A percentile compares a stretch with the other conserved stretches of the same genome.
These are phyloP conservation scores for Cinara cedri DNA, from an alignment of 2,888 invertebrate species.

Conservation along the genomic window DNA sequence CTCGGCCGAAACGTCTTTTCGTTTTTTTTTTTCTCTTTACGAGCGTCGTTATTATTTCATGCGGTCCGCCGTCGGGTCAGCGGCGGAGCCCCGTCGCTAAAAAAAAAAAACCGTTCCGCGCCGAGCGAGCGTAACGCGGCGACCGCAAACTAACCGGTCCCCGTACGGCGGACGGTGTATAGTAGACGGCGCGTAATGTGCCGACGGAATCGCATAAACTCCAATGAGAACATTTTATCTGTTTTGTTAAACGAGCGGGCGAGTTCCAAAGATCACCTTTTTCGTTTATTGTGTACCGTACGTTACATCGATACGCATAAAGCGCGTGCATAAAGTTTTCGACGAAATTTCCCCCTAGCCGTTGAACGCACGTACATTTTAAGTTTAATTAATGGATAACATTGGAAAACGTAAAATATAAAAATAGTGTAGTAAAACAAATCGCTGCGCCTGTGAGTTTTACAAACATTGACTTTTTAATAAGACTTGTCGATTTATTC, in stretches of 20 bases:
- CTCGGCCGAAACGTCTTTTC: too few species aligned
- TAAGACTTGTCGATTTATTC: constrained; percentile 94
- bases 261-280: constrained; percentile 17
- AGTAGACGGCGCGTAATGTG: constrained; percentile 93
- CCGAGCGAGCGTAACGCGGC: constrained; percentile 90
- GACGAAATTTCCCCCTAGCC: constrained; percentile 19
- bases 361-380: not conserved
- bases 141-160: constrained; percentile 88
- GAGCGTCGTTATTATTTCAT: too few species aligned
- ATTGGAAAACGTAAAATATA: constrained; percentile 86
- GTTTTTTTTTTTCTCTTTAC: too few species aligned
- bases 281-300: too few species aligned
- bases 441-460: constrained; percentile 86
- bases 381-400: constrained; percentile 12
- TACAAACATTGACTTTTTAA: constrained; percentile 92
- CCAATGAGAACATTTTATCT: constrained; percentile 91
- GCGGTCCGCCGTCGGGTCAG: too few species aligned
- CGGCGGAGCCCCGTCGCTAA: too few species aligned
- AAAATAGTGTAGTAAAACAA: constrained; percentile 78
- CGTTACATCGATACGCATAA: not conserved
- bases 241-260: constrained; percentile 73
- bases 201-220: constrained; percentile 92
- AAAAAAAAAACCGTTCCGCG: constrained; percentile 86
- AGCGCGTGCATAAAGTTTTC: constrained; percentile 32
- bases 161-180: too few species aligned